Conservation (phyloP, 2,113 vertebrate species). For the Bubalus kerabau region DNA sequence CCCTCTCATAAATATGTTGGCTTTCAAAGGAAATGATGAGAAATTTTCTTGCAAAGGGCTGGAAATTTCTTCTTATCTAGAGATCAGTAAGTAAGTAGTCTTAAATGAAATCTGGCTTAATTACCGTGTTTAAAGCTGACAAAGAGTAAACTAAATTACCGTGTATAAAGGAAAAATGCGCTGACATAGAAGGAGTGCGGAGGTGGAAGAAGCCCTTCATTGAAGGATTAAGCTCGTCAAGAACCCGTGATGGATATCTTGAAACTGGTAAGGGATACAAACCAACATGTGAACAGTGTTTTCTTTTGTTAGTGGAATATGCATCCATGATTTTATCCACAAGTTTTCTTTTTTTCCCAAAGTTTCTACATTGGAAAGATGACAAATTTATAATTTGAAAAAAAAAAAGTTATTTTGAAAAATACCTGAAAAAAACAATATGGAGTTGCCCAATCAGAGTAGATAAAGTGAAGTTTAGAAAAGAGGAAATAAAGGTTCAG, state of each 20-base stretch:
- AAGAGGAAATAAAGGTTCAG: not conserved
- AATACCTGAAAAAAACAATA: not conserved
- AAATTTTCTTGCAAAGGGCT: not conserved
- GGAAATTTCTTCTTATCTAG: not conserved
- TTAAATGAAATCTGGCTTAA: not conserved
- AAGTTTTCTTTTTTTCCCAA: not conserved
- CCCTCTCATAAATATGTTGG: not conserved
- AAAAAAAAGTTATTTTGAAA: not conserved
- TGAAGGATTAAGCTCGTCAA: not conserved
- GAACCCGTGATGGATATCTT: not conserved
- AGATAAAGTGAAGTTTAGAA: not conserved
- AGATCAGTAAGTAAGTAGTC: not conserved
- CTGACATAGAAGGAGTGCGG: not conserved
- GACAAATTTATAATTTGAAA: not conserved
- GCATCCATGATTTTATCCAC: not conserved
- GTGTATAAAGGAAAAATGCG: not conserved
- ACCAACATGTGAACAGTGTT: not conserved
- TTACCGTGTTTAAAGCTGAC: not conserved
- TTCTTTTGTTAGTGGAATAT: not conserved
- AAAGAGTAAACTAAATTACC: not conserved
- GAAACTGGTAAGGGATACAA: too few species aligned
- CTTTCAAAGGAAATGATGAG: constrained; percentile 33
- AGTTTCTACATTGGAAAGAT: not conserved
- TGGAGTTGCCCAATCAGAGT: not conserved
- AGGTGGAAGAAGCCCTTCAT: not conserved